Base-by-base conservation (phyloP, 37 sponge, comb jelly and placozoan genomes). In the Lycopodina hypogea region DNA sequence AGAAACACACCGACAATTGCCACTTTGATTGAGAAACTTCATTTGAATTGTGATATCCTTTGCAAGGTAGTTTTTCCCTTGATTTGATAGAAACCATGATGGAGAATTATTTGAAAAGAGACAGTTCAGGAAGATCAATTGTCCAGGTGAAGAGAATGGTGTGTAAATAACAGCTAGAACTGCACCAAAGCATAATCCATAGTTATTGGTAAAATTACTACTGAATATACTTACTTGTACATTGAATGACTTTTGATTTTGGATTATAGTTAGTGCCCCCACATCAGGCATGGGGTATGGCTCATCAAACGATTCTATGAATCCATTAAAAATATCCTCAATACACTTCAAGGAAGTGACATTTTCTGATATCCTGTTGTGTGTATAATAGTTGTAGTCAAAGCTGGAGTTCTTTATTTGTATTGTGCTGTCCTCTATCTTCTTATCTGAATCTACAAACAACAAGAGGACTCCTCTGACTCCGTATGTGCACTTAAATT, bases 191-290 rank as follows among this genome's bases (percentile, higher is more conserved):
- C 67, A 66, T 41, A 24, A 7, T n/a, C 78, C 78, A 9, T 50
- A 17, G 55, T 78, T 78, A 19, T 78, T 65, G 1, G 34, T 34
- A 40, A 78, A 78, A 23, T 63, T 28, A 17, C 30, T 60, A 1
- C 41, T 39, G 3, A 22, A 21, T 35, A 76, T 42, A 8, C 1
- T 38, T 2, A 74, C 74, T 12, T 40, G 23, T 29, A 7, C 56
- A 3, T 8, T 56, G 22, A 40, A 61, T 1, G 4, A 56, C 28
- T 39, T 17, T 24, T 76, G 76, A 3, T 61, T 33, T 14, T 52
- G 57, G 21, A 76, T 17, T 8, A 78, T 30, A 11, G 78, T 66
- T 36, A 78, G 12, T 26, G 78, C 78, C 15, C 78, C 78, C 17
- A 45, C 78, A 61, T 38, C 52, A 24, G 67, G 78, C 9, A 76